These are phyloP conservation scores for Drosophila macrospina DNA, from an alignment of 2,888 invertebrate species.

Conservation along the genomic window DNA sequence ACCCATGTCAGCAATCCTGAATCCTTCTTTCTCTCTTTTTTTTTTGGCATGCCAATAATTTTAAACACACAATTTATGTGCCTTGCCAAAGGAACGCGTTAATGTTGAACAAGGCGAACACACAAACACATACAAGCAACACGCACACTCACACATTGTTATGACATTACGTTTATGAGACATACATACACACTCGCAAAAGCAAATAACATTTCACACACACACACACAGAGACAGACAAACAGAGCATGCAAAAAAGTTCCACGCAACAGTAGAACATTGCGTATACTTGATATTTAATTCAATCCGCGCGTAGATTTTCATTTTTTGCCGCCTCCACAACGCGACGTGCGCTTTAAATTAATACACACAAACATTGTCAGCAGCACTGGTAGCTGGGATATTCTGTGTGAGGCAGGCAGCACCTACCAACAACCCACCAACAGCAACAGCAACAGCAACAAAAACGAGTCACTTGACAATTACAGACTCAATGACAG, in stretches of 20 bases:
- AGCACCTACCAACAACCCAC: slow-evolving; percentile 35
- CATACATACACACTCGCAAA: slow-evolving; percentile 44
- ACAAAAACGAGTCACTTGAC: slow-evolving; percentile 68
- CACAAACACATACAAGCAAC: slow-evolving; percentile 30
- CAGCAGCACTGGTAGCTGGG: slow-evolving; percentile 48
- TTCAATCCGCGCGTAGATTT: slow-evolving; percentile 73
- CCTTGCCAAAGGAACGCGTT: slow-evolving; percentile 44
- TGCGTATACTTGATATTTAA: slow-evolving; percentile 75
- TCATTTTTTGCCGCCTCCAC: slow-evolving; percentile 43
- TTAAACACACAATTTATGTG: slow-evolving; percentile 61
- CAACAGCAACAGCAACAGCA: slow-evolving; percentile 39
- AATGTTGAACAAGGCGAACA: slow-evolving; percentile 52
- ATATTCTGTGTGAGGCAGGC: slow-evolving; percentile 11
- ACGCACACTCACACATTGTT: slow-evolving; percentile 43
- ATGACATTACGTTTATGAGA: slow-evolving; percentile 70
- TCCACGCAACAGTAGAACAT: slow-evolving; percentile 39
- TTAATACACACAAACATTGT: slow-evolving; percentile 76
- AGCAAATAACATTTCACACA: slow-evolving; percentile 40
- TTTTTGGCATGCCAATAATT: slow-evolving; percentile 62
- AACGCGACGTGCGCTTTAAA: slow-evolving; percentile 64
- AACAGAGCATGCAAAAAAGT: slow-evolving; percentile 21
- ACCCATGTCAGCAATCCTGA: slow-evolving; percentile 34
- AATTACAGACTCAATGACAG: slow-evolving; percentile 77
- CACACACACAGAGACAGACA: slow-evolving; percentile 14
- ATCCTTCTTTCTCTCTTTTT: slow-evolving; percentile 19